Evolutionary conservation across 2,113 vertebrate genomes (phyloP).

Genomic region (Caretta caretta): DNA sequence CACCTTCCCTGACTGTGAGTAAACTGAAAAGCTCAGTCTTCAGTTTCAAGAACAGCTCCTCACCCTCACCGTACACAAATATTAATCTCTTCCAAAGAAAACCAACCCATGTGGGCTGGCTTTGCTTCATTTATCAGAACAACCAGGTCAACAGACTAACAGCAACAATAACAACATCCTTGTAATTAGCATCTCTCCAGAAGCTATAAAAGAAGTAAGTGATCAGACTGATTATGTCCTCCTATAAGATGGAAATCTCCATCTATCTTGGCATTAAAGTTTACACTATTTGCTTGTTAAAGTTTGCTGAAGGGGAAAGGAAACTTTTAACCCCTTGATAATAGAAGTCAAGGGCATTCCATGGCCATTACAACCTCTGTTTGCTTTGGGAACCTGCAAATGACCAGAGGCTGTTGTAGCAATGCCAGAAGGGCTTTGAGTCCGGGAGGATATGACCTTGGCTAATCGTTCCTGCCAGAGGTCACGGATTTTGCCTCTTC

Average conservation of each 20-base stretch:
- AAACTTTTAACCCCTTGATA: slow-evolving; percentile 9
- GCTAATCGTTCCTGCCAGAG: slow-evolving; percentile 12
- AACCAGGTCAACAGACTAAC: slow-evolving; percentile 33
- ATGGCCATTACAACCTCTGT: not conserved
- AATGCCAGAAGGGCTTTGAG: slow-evolving; percentile 15
- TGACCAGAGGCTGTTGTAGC: slow-evolving; percentile 1
- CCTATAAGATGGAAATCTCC: not conserved
- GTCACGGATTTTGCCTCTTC: slow-evolving; percentile 9
- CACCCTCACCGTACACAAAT: slow-evolving; percentile 35
- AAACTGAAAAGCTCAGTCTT: slow-evolving; percentile 26
- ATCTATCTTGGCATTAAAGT: slow-evolving; percentile 11
- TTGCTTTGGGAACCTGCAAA: slow-evolving; percentile 14
- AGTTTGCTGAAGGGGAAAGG: not conserved
- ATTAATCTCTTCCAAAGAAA: slow-evolving; percentile 46
- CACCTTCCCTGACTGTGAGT: not conserved
- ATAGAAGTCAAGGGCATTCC: not conserved
- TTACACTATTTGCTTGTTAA: not conserved
- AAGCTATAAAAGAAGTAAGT: not conserved
- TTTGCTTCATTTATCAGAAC: slow-evolving; percentile 37
- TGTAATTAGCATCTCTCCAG: not conserved
- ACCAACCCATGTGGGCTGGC: slow-evolving; percentile 23
- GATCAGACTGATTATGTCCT: not conserved
- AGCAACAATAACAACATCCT: not conserved
- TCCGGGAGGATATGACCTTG: not conserved
- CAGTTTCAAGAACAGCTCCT: slow-evolving; percentile 25